These are phyloP conservation scores for Odiellus spinosus DNA, from an alignment of 2,888 invertebrate genomes.

Conservation along the genomic window DNA sequence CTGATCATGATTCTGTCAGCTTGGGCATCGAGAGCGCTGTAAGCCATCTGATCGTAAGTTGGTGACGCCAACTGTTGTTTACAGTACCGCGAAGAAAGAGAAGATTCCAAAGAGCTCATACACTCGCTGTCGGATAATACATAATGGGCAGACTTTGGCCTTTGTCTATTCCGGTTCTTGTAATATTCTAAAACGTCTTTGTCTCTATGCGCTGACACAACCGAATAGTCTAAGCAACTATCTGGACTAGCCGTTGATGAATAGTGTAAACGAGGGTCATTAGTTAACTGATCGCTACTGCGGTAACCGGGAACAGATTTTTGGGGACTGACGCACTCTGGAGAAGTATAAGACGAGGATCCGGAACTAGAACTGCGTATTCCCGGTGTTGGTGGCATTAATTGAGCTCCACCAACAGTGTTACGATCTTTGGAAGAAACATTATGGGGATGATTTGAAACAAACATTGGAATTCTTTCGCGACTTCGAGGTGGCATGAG, in stretches of 20 bases:
- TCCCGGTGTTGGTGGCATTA: conserved; percentile 15
- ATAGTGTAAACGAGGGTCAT: conserved; percentile 14
- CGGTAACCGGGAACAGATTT: conserved; percentile 13
- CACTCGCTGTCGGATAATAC: conserved; percentile 39
- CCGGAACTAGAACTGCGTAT: conserved; percentile 12
- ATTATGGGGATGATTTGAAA: conserved; percentile 10
- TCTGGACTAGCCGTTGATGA: conserved; percentile 24
- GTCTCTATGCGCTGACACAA: conserved; percentile 35
- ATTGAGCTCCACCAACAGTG: conserved; percentile 14
- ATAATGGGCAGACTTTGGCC: conserved; percentile 20
- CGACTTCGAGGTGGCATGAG: conserved; percentile 7
- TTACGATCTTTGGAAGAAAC: conserved; percentile 13
- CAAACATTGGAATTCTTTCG: conserved; percentile 15
- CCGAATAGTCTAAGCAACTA: conserved; percentile 38
- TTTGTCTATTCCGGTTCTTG: conserved; percentile 31
- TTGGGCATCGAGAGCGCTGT: conserved; percentile 5
- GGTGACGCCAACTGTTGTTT: conserved; percentile 10
- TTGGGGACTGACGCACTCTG: conserved; percentile 13
- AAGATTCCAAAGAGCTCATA: conserved; percentile 33
- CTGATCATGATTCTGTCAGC: conserved; percentile 11
- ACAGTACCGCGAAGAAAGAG: conserved; percentile 12
- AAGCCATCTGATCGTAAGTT: conserved; percentile 11
- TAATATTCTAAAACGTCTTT: conserved; percentile 44
- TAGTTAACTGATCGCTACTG: conserved; percentile 14
- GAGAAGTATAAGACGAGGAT: conserved; percentile 16